phyloP scores from a whole-genome alignment of 2,113 vertebrate species.

The Elgaria multicarinata region DNA sequence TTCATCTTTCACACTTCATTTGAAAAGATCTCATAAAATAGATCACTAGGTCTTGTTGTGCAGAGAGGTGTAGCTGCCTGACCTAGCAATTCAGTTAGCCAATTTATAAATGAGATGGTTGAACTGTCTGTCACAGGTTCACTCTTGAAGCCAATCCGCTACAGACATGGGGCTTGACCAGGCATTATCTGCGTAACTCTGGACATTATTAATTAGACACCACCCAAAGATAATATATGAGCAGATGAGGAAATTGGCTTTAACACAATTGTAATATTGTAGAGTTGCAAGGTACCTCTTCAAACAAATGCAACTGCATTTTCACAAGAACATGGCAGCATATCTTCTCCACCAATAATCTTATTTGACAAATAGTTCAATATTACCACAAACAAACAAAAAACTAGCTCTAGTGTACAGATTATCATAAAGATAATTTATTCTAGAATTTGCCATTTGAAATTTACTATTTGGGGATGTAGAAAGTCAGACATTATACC shows the following conservation, averaged over 20 bases:
- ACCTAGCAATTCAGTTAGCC: constrained; percentile 26
- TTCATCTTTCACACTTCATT: constrained; percentile 36
- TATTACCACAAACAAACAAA: background rate
- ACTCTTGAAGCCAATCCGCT: constrained; percentile 14
- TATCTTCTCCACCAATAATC: background rate
- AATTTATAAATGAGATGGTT: constrained; percentile 20
- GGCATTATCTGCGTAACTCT: background rate
- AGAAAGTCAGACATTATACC: background rate
- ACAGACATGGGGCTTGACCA: background rate
- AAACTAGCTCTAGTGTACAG: background rate
- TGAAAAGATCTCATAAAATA: constrained; percentile 41
- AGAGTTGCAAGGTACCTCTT: background rate
- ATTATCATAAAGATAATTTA: background rate
- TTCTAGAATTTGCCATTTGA: background rate
- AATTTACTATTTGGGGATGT: background rate
- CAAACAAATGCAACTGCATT: background rate
- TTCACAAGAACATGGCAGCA: background rate
- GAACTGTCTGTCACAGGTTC: constrained; percentile 25
- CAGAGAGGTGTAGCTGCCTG: background rate
- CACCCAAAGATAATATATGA: background rate
- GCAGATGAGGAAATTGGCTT: background rate
- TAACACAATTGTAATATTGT: background rate
- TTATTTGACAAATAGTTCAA: background rate
- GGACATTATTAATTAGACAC: background rate
- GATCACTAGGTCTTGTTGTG: background rate